Evolutionary conservation across 1,140 invertebrate species (phyloP), one percentile per base, ranked within the genome.

Genomic region (Arion vulgaris): DNA sequence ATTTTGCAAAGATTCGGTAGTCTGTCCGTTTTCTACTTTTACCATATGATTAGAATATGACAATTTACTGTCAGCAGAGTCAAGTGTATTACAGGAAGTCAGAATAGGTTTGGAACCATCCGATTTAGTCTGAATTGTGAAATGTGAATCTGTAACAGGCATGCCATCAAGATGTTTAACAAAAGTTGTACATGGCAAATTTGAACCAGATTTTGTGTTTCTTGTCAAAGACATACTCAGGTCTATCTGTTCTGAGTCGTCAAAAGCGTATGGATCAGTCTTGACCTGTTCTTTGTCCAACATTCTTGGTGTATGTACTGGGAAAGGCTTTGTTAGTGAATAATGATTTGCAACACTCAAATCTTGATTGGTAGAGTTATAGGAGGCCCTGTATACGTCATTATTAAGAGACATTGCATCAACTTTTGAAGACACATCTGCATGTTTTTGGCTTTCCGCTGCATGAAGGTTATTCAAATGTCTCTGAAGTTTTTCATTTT

Each of bases 231-330:
- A 62, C 11, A n/a, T 62, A 62, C 26, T 62, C 57, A 62, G 57
- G 26, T 62, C 57, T 9, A 2, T 5, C 38, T 71, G 69, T 13
- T 74, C 72, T 45, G 72, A 45, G n/a, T 74, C 72, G n/a, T 74
- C 72, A 74, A 74, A 74, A 74, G 72, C 72, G 28, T 74, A 74
- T 13, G 72, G 72, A n/a, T 71, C 69, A 7, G 28, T 17, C 13
- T 36, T 71, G 15, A 2, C 7, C 7, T 9, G 13, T 62, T 62
- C 5, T 62, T 9, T 62, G 57, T 23, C 15, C 5, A 13, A 62
- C 26, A n/a, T 13, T 23, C 26, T 13, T 5, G 57, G 26, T 62
- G 15, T 62, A 23, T 5, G 15, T n/a, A n/a, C 26, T 9, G 26
- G 57, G 57, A 15, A 5, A 62, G 15, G 5, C 57, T 62, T 62